Evolutionary conservation across 2,888 invertebrate genomes (phyloP).

Genomic region (Cremastobaeus sp.): DNA sequence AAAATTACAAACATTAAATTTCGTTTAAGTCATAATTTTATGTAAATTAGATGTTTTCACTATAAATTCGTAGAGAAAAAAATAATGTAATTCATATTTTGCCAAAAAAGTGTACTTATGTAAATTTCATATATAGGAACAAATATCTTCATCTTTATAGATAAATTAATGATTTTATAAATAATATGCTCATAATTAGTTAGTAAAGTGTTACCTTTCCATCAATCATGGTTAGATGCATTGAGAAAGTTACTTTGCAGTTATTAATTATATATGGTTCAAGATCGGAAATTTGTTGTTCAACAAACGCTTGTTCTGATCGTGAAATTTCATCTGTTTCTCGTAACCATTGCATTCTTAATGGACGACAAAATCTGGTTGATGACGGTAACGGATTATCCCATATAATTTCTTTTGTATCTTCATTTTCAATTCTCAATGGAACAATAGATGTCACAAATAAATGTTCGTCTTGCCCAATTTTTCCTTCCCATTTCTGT

Average conservation of each 20-base stretch:
- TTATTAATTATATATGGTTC: not conserved
- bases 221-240: constrained; percentile 9
- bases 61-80: too few relatives aligned
- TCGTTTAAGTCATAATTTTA: too few relatives aligned
- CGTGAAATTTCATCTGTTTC: not conserved
- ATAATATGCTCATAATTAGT: too few relatives aligned
- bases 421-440: not conserved
- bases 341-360: not conserved
- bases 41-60: too few relatives aligned
- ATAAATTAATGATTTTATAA: too few relatives aligned
- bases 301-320: not conserved
- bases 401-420: not conserved
- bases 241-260: not conserved
- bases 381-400: not conserved
- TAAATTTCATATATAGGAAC: too few relatives aligned
- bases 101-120: too few relatives aligned
- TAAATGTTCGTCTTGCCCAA: not conserved
- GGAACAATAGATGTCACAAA: not conserved
- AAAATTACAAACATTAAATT: too few relatives aligned
- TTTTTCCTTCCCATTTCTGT: not conserved
- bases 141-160: too few relatives aligned
- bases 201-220: too few relatives aligned
- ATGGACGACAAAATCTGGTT: not conserved
- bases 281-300: not conserved
- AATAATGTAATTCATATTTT: too few relatives aligned